Conservation (phyloP, 37 sponge, comb jelly and placozoan genomes). For the Agelas oroides region DNA sequence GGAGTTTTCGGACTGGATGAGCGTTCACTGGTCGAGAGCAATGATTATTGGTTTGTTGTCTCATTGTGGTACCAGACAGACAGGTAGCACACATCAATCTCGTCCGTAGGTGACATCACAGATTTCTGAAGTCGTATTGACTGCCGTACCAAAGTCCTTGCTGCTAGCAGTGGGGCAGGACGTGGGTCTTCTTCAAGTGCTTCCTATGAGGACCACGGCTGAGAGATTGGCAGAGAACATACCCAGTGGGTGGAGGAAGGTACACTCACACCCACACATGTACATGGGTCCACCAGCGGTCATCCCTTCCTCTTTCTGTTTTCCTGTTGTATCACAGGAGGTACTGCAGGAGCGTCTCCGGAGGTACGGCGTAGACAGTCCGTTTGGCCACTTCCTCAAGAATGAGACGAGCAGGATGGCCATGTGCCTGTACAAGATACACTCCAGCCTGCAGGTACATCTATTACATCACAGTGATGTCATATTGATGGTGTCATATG, state of each 20-base stretch:
- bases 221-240: constrained; percentile 38
- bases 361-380: constrained; percentile 13
- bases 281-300: background rate
- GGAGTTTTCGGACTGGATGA: no score
- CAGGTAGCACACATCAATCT: no score
- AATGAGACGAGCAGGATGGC: constrained; percentile 43
- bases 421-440: constrained; percentile 23
- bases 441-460: constrained; percentile 33
- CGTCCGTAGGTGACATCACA: background rate
- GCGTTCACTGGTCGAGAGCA: no score
- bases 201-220: constrained; percentile 20
- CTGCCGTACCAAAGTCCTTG: background rate
- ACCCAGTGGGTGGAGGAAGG: constrained; percentile 59
- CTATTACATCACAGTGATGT: no score
- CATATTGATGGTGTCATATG: no score
- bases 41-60: no score
- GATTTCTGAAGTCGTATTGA: constrained; percentile 16
- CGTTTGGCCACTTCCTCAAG: constrained; percentile 56
- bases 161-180: background rate
- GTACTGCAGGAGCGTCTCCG: constrained; percentile 37
- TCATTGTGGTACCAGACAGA: no score
- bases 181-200: constrained; percentile 4
- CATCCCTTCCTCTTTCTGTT: no score
- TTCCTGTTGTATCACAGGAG: constrained; percentile 11
- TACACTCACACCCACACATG: background rate